Conservation (phyloP, 2,888 invertebrate genomes). For the Cybosia mesomella region DNA sequence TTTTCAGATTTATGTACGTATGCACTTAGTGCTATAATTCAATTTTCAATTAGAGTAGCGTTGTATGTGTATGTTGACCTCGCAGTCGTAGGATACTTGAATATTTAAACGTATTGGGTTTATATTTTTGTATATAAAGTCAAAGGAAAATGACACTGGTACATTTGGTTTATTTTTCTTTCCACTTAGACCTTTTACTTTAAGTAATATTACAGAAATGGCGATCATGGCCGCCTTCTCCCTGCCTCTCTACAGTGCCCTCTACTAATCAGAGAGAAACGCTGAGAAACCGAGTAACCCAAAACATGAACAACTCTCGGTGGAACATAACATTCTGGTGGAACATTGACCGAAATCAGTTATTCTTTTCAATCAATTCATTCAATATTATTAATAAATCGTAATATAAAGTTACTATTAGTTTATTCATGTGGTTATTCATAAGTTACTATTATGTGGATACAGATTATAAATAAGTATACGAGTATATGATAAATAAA, state of each 20-base stretch:
- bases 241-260: not conserved
- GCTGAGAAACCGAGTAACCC: not conserved
- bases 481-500: not conserved
- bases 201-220: too few relatives aligned
- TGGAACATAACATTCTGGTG: not conserved
- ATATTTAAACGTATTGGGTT: not conserved
- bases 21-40: conserved; percentile 43
- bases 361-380: too few relatives aligned
- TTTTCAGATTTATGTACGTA: conserved; percentile 39
- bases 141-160: not conserved
- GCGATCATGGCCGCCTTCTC: too few relatives aligned
- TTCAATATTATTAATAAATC: not conserved
- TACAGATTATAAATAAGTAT: not conserved
- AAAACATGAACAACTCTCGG: not conserved
- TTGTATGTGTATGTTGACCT: conserved; percentile 23
- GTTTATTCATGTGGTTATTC: not conserved
- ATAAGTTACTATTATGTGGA: too few relatives aligned
- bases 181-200: too few relatives aligned
- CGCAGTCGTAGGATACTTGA: not conserved
- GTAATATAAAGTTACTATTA: not conserved
- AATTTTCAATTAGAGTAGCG: conserved; percentile 39
- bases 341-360: not conserved
- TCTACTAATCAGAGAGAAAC: not conserved
- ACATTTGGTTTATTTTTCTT: not conserved
- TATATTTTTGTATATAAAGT: not conserved